Evolutionary conservation across 2,888 invertebrate species (phyloP), one percentile per base, ranked within the genome.

Genomic region (Cerceris rybyensis): DNA sequence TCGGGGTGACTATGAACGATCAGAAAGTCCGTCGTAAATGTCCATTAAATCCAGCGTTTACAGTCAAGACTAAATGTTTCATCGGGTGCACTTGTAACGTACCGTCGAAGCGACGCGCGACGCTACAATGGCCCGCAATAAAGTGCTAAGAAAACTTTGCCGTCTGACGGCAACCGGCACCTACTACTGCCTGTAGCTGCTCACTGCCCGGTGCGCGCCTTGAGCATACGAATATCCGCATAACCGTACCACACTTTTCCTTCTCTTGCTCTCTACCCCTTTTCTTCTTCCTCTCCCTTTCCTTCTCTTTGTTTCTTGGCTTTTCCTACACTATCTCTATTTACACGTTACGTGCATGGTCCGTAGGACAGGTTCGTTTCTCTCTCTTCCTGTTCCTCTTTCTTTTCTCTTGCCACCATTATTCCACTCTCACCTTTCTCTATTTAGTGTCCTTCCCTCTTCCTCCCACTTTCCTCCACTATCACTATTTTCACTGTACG

Each of bases 171-270:
- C 67, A 68, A 67, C 39, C 74, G 41, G 60, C 70, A 49, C 64
- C 28, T 70, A 71, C 83, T 80, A 78, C 70, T 39, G 68, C 8
- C 46, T 43, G 13, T 41, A 46, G 60, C 42, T 7, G 43, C 2
- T 28, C 65, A 57, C 49, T 63, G 66, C 70, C 69, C 70, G 61
- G 28, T 50, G 65, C 58, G 65, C 58, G 68, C 59, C 70, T 65
- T 14, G 63, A 59, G 84, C 76, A 84, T 84, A 84, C 84, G 78
- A 84, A 84, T 84, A 79, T 73, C 64, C 79, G 16, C 77, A 79
- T 81, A 76, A 81, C 63, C 71, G 58, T 11, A 2, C 11, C 39
- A 52, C 54, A n/a, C 70, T 52, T 54, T 42, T 54, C 42, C 17
- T 57, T 14, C 14, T 46, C 41, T 49, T 54, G 70, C 55, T 59